Base-by-base conservation (phyloP, 2,888 invertebrate genomes). In the Himalopsyche anomala region DNA sequence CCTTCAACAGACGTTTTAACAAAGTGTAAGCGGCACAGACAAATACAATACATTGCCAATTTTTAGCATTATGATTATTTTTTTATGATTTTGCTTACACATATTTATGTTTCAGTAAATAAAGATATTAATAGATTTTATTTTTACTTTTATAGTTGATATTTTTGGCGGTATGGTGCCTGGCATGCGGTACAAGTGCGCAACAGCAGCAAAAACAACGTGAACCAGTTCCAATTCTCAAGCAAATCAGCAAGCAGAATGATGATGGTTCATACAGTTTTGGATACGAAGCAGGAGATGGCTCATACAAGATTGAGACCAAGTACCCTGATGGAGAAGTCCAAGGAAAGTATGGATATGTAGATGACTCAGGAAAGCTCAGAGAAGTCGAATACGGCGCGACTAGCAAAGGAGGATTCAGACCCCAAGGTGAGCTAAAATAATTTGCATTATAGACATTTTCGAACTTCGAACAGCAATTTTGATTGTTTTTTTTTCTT, bases 211-310 rank as follows among this genome's bases (percentile, higher is more conserved):
- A 94, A 89, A 92, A 92, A 86, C 94, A 95, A 89, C 95, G 96
- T 1, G 96, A 96, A 0, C 96, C 96, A 0, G 95, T 96, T 12
- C 96, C 96, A 0, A 97, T 97, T 90, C 92, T 97, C 82, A 96
- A 96, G 91, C 97, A 97, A 91, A 96, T 97, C 90, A 96, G 97
- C 93, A 94, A 95, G 88, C 97, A 97, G 91, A 97, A 97, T 91
- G 97, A 96, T 89, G 97, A 97, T 89, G 97, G 97, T 0, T 97
- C 97, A 15, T 98, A 98, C 92, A 97, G 96, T 89, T 97, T 96
- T 90, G 97, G 97, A 0, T 98, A 96, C 91, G 97, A 98, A 91
- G 96, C 95, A 0, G 97, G 97, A 0, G 97, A 98, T 90, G 97
- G 97, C 12, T 95, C 96, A 82, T 97, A 96, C 92, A 97, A 97